Conservation (phyloP, 2,797 vertebrate genomes). For the Periparus ater region DNA sequence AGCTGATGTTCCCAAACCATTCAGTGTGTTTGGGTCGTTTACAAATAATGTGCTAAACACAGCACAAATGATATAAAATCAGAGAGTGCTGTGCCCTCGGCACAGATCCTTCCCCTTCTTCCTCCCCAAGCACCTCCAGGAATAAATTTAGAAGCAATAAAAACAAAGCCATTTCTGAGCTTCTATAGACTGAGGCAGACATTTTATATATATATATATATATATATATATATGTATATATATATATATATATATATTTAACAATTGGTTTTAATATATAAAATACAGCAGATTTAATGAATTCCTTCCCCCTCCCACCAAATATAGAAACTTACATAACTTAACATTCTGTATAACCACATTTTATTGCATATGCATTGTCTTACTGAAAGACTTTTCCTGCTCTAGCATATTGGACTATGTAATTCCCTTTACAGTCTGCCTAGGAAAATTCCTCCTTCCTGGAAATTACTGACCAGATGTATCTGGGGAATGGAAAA, state of each 20-base stretch:
- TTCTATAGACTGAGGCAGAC: not conserved
- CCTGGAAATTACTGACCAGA: not conserved
- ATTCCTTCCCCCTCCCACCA: rapidly evolving
- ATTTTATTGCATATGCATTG: not conserved
- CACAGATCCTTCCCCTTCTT: not conserved
- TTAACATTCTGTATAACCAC: not conserved
- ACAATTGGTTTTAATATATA: not conserved
- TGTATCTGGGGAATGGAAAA: not conserved
- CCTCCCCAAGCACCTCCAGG: not conserved
- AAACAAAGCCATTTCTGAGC: not conserved
- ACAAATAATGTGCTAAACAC: not conserved
- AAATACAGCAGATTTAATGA: not conserved
- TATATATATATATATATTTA: no score
- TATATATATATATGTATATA: no score
- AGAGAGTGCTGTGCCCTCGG: rapidly evolving
- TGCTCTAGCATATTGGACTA: not conserved
- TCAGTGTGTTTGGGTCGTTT: not conserved
- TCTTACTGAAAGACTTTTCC: not conserved
- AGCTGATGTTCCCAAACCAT: not conserved
- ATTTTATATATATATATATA: no score
- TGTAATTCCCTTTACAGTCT: not conserved
- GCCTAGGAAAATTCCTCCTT: not conserved
- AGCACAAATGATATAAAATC: not conserved
- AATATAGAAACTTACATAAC: not conserved
- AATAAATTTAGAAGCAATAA: not conserved